These are phyloP conservation scores for Agapetus fuscipes DNA, from an alignment of 2,888 invertebrate species.

Conservation along the genomic window DNA sequence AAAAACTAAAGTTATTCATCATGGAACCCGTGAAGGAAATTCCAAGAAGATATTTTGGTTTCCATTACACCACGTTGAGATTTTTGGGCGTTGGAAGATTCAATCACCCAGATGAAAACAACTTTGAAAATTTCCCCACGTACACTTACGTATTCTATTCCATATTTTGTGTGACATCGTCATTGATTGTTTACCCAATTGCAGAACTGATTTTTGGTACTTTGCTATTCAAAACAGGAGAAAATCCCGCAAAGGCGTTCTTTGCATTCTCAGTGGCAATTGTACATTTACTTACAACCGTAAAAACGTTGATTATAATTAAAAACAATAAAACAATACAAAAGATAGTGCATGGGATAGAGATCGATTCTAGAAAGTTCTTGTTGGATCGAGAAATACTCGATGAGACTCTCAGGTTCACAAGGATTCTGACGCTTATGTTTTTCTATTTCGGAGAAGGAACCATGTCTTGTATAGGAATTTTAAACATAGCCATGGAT, in stretches of 20 bases:
- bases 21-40: too few relatives aligned
- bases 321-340: conserved; percentile 20
- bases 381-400: conserved; percentile 7
- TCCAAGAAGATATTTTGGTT: conserved; percentile 10
- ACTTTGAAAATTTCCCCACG: conserved; percentile 19
- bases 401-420: conserved; percentile 9
- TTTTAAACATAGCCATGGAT: conserved; percentile 10
- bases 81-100: conserved; percentile 18
- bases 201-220: conserved; percentile 13
- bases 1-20: too few relatives aligned
- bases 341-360: conserved; percentile 15
- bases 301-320: conserved; percentile 17
- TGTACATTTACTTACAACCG: conserved; percentile 12
- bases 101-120: conserved; percentile 16
- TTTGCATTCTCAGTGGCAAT: conserved; percentile 14
- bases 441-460: conserved; percentile 17
- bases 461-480: conserved; percentile 14
- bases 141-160: conserved; percentile 8
- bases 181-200: conserved; percentile 13
- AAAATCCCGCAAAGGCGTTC: conserved; percentile 13
- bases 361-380: conserved; percentile 14
- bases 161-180: conserved; percentile 13
- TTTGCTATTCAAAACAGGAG: conserved; percentile 12
- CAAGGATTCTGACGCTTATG: conserved; percentile 13
- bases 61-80: conserved; percentile 14